These are phyloP conservation scores for Natrix natrix DNA, from an alignment of 2,797 vertebrate species.

Conservation along the genomic window DNA sequence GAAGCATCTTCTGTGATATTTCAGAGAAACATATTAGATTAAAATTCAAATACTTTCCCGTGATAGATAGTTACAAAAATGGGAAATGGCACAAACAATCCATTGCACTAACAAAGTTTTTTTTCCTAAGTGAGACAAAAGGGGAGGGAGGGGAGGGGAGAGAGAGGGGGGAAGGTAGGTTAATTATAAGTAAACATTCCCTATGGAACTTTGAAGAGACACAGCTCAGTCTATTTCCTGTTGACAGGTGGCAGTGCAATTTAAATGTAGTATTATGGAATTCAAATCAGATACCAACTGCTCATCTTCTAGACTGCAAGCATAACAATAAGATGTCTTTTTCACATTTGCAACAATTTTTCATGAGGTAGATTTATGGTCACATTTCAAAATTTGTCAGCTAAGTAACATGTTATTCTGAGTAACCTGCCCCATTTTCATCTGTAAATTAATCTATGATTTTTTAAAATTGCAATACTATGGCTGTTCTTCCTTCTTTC, in stretches of 20 bases:
- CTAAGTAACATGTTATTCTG: slow-evolving; percentile 44
- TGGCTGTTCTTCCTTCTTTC: neutral
- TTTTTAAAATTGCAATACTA: neutral
- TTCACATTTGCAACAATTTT: slow-evolving; percentile 45
- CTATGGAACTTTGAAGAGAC: slow-evolving; percentile 63
- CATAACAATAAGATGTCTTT: slow-evolving; percentile 64
- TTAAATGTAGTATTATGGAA: slow-evolving; percentile 71
- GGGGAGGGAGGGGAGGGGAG: neutral
- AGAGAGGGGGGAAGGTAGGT: slow-evolving; percentile 19
- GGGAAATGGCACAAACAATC: slow-evolving; percentile 57
- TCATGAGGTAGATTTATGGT: slow-evolving; percentile 55
- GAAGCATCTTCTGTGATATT: slow-evolving; percentile 54
- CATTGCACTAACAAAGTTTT: slow-evolving; percentile 55
- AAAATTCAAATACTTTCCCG: slow-evolving; percentile 57
- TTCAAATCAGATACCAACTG: slow-evolving; percentile 73
- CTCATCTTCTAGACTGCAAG: slow-evolving; percentile 61
- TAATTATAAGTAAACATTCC: slow-evolving; percentile 69
- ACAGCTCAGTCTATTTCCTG: slow-evolving; percentile 65
- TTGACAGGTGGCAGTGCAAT: slow-evolving; percentile 73
- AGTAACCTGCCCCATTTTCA: slow-evolving; percentile 16
- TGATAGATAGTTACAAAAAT: slow-evolving; percentile 56
- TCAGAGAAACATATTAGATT: slow-evolving; percentile 51
- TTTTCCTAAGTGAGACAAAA: neutral
- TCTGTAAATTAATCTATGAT: neutral
- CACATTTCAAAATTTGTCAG: slow-evolving; percentile 53